These are phyloP conservation scores for Sarcophaga variegata DNA, from an alignment of 2,888 invertebrate species.

Conservation along the genomic window DNA sequence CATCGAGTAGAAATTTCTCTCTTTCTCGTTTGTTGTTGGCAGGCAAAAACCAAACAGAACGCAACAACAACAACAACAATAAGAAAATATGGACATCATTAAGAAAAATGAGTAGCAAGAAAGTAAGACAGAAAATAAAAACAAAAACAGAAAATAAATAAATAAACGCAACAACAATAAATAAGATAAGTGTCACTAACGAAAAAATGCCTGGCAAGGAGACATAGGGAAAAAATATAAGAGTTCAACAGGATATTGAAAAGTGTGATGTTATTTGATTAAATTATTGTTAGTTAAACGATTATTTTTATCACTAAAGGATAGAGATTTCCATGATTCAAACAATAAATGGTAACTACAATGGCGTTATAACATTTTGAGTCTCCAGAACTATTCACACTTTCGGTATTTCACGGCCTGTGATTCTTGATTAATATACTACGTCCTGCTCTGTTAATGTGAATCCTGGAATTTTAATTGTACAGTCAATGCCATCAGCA, in stretches of 20 bases:
- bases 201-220: background rate
- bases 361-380: too few relatives aligned
- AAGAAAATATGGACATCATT: slow-evolving; percentile 16
- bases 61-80: background rate
- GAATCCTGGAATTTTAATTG: too few relatives aligned
- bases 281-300: background rate
- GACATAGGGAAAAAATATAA: background rate
- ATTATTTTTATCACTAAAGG: too few relatives aligned
- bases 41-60: background rate
- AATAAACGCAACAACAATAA: background rate
- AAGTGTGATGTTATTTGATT: background rate
- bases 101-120: slow-evolving; percentile 1
- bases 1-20: background rate
- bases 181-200: background rate
- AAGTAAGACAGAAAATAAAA: background rate
- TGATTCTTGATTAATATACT: too few relatives aligned
- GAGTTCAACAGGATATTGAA: background rate
- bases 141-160: background rate
- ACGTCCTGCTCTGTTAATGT: too few relatives aligned
- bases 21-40: background rate
- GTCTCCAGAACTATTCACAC: too few relatives aligned
- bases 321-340: too few relatives aligned
- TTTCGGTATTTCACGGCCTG: too few relatives aligned
- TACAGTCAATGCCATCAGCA: too few relatives aligned
- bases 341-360: too few relatives aligned